Base-by-base conservation (phyloP, 2,797 vertebrate species). In the Crenichthys baileyi region DNA sequence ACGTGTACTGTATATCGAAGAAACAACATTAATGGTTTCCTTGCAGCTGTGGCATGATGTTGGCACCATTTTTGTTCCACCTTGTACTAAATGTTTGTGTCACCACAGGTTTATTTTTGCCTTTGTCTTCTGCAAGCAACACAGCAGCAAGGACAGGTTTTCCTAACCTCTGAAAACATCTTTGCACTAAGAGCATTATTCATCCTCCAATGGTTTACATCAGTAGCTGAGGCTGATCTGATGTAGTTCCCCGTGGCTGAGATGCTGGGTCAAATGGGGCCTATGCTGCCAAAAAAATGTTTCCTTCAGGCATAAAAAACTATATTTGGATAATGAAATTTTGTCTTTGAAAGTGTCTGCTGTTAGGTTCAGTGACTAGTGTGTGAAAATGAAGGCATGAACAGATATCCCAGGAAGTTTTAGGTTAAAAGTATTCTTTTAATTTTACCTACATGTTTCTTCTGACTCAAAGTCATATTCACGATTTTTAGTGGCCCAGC, bases 21-120 rank as follows among this genome's bases (percentile, higher is more conserved):
- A 84, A 83, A 86, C 78, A 79, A 79, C 82, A 83, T 81, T 87
- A 90, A 89, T 83, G 83, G 63, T 80, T 72, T 65, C 76, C 20
- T 71, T 0, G 20, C 80, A 60, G 75, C 80, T 76, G 41, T 67
- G 68, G 73, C 55, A 65, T 75, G 72, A 86, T 87, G 83, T 83
- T 50, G 81, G 73, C 77, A 31, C 76, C 82, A 58, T 79, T 79
- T 72, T 88, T 24, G 76, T 78, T 82, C 85, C 73, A 86, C 78
- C 81, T 84, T 72, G 72, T 80, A 39, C 77, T 86, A 80, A 90
- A 86, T 88, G 84, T 85, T 73, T 41, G 46, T 86, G 83, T 87
- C 91, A 76, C 74, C 50, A 56, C 68, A 41, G 82, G 83, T 89
- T 88, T 85, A 78, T 87, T 85, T 85, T 85, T 18, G 41, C 87